phyloP scores from a whole-genome alignment of 2,797 vertebrate species.

The Clarias fuscus region DNA sequence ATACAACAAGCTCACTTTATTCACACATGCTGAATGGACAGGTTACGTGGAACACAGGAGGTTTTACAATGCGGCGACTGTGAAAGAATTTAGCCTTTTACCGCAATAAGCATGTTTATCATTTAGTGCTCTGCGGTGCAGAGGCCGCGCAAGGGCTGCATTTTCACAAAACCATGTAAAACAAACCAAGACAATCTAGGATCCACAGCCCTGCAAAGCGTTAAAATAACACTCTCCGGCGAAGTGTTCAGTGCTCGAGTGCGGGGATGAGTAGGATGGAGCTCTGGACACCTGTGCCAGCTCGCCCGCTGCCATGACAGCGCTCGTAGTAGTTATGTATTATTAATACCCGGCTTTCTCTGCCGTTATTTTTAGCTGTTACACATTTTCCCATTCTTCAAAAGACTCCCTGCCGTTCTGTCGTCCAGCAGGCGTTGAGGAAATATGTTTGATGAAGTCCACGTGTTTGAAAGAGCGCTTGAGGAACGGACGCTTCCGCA shows the following conservation, averaged over 20 bases:
- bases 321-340: conserved; percentile 75
- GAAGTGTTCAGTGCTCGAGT: conserved; percentile 3
- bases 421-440: conserved; percentile 68
- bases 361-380: conserved; percentile 75
- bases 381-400: conserved; percentile 76
- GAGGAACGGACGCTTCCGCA: conserved; percentile 12
- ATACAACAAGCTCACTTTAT: conserved; percentile 18
- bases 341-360: conserved; percentile 76
- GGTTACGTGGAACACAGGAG: conserved; percentile 12
- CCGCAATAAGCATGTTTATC: conserved; percentile 6
- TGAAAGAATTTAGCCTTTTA: conserved; percentile 14
- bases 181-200: not conserved
- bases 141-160: conserved; percentile 6
- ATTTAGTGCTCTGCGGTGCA: conserved; percentile 25
- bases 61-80: conserved; percentile 1
- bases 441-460: conserved; percentile 67
- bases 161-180: not conserved
- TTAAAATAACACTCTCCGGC: not conserved
- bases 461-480: not conserved
- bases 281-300: conserved; percentile 49
- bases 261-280: conserved; percentile 16
- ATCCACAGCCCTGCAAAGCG: not conserved
- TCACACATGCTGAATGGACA: conserved; percentile 18
- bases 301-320: conserved; percentile 60
- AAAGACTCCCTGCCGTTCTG: conserved; percentile 66